These are phyloP conservation scores for Blennius ocellaris DNA, from an alignment of 2,113 vertebrate species.

Conservation along the genomic window DNA sequence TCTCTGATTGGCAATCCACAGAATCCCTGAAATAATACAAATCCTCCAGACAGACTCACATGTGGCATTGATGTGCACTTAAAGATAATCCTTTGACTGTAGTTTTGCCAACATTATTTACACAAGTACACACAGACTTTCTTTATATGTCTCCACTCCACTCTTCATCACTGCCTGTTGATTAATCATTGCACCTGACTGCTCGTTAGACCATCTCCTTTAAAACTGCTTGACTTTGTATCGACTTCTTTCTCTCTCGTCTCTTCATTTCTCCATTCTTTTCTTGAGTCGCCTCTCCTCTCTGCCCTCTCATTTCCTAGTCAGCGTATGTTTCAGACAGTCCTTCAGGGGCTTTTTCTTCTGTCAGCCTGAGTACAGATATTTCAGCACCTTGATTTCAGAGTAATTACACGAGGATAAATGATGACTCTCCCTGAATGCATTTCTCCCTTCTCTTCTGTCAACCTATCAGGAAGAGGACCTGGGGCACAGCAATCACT, in stretches of 20 bases:
- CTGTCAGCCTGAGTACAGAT: conserved; percentile 57
- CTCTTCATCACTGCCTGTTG: conserved; percentile 48
- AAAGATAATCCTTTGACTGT: conserved; percentile 18
- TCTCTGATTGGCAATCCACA: background rate
- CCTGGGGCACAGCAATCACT: conserved; percentile 69
- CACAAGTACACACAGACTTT: conserved; percentile 12
- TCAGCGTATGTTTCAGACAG: conserved; percentile 50
- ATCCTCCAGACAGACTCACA: background rate
- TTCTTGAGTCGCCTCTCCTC: conserved; percentile 24
- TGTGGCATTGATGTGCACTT: background rate
- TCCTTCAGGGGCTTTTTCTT: conserved; percentile 60
- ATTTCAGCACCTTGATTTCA: conserved; percentile 74
- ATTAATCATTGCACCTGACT: conserved; percentile 66
- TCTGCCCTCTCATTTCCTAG: conserved; percentile 40
- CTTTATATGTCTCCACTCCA: conserved; percentile 15
- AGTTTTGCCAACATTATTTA: conserved; percentile 9
- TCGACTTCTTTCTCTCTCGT: conserved; percentile 44
- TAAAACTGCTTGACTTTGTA: conserved; percentile 66
- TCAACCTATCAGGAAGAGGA: conserved; percentile 62
- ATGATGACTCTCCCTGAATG: conserved; percentile 71
- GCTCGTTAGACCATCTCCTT: conserved; percentile 61
- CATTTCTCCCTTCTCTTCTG: conserved; percentile 43
- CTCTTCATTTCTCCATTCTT: conserved; percentile 40
- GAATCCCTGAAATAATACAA: conserved; percentile 3
- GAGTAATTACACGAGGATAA: conserved; percentile 76